Conservation (phyloP, 2,113 vertebrate species). For the Poicephalus gulielmi region DNA sequence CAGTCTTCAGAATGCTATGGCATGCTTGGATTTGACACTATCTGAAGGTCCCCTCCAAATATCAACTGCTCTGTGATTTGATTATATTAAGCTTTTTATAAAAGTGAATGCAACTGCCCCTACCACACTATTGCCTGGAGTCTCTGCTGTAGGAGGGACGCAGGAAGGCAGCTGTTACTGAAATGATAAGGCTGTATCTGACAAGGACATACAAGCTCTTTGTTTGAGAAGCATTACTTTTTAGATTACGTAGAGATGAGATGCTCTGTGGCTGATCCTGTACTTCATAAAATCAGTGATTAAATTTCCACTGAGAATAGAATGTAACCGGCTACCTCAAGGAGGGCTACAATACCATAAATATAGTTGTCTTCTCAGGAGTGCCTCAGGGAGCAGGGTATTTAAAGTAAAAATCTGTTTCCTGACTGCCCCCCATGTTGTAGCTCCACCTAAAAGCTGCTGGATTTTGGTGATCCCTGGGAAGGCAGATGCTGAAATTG, state of each 20-base stretch:
- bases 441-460: not conserved
- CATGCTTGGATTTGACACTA: not conserved
- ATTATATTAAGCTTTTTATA: not conserved
- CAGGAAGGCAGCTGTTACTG: not conserved
- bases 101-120: not conserved
- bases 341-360: not conserved
- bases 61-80: not conserved
- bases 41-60: not conserved
- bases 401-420: conserved; percentile 8
- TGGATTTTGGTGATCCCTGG: not conserved
- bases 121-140: not conserved
- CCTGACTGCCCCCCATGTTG: not conserved
- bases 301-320: conserved; percentile 28
- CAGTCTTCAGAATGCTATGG: fast-evolving
- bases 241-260: not conserved
- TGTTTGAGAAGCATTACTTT: conserved; percentile 9
- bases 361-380: not conserved
- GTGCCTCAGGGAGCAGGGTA: not conserved
- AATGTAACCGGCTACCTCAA: not conserved
- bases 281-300: conserved; percentile 21
- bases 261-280: not conserved
- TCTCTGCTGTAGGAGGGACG: not conserved
- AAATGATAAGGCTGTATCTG: not conserved
- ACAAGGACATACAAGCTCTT: not conserved
- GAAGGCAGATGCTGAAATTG: not conserved